Evolutionary conservation across 2,888 invertebrate genomes (phyloP), one percentile per base, ranked within the genome.

Genomic region (Subacronicta megacephala): DNA sequence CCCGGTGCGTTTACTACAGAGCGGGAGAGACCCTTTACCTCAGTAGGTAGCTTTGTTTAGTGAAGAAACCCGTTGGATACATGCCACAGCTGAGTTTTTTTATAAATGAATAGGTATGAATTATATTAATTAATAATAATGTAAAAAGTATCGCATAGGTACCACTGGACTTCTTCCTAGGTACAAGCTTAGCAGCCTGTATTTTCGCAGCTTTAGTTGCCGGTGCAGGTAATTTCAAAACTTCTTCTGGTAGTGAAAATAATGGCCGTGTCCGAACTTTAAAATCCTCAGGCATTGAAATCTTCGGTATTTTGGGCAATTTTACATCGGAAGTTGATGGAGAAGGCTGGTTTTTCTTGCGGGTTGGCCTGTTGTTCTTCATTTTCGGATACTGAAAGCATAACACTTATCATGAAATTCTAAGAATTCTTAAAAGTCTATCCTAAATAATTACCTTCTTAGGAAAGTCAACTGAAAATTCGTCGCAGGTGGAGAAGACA

Each of bases 241-340:
- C 86, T 84, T 96, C 95, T 43, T 96, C 95, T 0, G 96, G 96
- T 47, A 97, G 82, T 2, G 95, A 95, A 85, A 96, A 96, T 52
- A 96, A 77, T 0, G 95, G 95, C 49, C 94, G 90, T 16, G 95
- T 93, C 61, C 94, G 85, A 58, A 95, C 92, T 83, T 95, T 94
- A 69, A 95, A 95, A 78, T 95, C 95, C 29, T 94, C 94, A 0
- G 95, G 95, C 84, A 95, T 85, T 50, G 90, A 82, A 47, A 95
- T 83, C 81, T 93, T 93, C 5, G 95, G 94, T 62, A 95, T 84
- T 83, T 95, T 95, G 1, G 95, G 94, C 43, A 95, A 84, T 64
- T 94, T 90, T 50, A 94, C 90, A 41, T 93, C 94, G 46, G 95
- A 95, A 17, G 94, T 77, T 63, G 88, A 87, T 74, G 92, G 81